Evolutionary conservation across 2,888 invertebrate species (phyloP).

Genomic region (Ferdinandea cuprea): DNA sequence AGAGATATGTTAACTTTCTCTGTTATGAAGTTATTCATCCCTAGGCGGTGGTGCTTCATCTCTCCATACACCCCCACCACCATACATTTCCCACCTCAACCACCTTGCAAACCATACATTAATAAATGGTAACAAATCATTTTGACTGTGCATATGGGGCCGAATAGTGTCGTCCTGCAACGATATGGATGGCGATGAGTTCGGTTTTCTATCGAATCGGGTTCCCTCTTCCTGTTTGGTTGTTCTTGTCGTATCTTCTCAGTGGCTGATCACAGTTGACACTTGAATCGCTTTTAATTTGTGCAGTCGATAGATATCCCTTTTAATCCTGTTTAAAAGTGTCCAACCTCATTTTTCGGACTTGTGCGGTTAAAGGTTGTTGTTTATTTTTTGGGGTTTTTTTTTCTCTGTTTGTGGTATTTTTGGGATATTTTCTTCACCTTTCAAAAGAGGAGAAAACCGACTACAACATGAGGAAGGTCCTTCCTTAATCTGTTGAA

Average conservation of each 20-base stretch:
- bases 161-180: conserved; percentile 29
- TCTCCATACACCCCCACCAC: neutral
- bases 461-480: conserved; percentile 47
- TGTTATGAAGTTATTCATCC: conserved; percentile 65
- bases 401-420: neutral
- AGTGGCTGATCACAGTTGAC: conserved; percentile 60
- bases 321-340: conserved; percentile 53
- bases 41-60: conserved; percentile 29
- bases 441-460: neutral
- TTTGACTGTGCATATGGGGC: conserved; percentile 4
- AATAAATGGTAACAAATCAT: conserved; percentile 64
- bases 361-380: conserved; percentile 9
- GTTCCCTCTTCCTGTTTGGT: conserved; percentile 7
- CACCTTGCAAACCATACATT: neutral
- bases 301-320: conserved; percentile 47
- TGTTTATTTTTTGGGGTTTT: neutral
- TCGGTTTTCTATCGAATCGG: conserved; percentile 26
- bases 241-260: conserved; percentile 8
- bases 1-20: conserved; percentile 61
- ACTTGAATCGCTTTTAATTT: conserved; percentile 65
- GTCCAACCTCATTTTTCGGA: conserved; percentile 42
- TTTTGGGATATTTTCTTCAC: conserved; percentile 11
- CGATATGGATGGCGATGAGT: conserved; percentile 8
- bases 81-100: too few relatives aligned
- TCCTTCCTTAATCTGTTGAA: conserved; percentile 61